phyloP scores from a whole-genome alignment of 2,888 invertebrate genomes.

The Drosophila meridionalis region DNA sequence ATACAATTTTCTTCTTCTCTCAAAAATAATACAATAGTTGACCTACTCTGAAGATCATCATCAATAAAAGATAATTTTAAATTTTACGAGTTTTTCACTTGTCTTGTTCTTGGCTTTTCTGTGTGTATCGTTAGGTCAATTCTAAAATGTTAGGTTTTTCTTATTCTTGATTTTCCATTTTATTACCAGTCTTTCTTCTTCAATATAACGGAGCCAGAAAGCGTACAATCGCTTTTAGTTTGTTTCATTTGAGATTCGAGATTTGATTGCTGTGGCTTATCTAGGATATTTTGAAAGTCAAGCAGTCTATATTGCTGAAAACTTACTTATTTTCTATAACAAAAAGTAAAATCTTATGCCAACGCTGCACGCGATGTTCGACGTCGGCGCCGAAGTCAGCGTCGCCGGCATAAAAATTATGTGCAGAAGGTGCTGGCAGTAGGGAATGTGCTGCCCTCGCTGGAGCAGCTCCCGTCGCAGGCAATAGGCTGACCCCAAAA shows the following conservation, averaged over 20 bases:
- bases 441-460: constrained; percentile 67
- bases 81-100: too few species aligned
- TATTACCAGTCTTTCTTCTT: too few species aligned
- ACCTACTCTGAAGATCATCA: too few species aligned
- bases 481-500: constrained; percentile 71
- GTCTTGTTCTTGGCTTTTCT: too few species aligned
- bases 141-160: too few species aligned
- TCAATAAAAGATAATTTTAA: too few species aligned
- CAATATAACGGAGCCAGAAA: too few species aligned
- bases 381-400: constrained; percentile 40
- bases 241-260: not conserved
- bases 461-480: constrained; percentile 55
- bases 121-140: too few species aligned
- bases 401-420: constrained; percentile 72
- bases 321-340: constrained; percentile 44
- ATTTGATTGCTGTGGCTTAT: not conserved
- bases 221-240: too few species aligned
- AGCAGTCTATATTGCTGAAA: not conserved
- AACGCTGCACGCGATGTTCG: constrained; percentile 67
- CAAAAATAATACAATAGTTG: too few species aligned
- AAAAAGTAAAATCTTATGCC: constrained; percentile 53
- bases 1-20: too few species aligned
- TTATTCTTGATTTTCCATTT: too few species aligned
- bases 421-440: constrained; percentile 70
- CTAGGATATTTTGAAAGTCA: constrained; percentile 39